phyloP scores from a whole-genome alignment of 2,113 vertebrate species.

The Lagenorhynchus albirostris region DNA sequence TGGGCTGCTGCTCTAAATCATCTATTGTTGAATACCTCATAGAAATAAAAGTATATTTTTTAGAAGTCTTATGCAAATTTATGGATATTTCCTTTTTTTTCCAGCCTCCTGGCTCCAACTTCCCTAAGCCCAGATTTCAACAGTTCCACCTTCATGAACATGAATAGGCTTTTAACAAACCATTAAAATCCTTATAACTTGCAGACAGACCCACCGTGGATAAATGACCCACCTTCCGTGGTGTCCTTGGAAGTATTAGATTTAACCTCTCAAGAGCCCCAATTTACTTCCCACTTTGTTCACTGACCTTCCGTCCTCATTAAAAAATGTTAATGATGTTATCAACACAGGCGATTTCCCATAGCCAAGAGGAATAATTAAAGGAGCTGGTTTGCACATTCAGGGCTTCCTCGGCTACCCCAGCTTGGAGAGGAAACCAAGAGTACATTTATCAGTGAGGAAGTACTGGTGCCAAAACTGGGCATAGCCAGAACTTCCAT shows the following conservation, averaged over 20 bases:
- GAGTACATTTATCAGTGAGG: background rate
- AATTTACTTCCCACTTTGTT: background rate
- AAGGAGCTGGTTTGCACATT: background rate
- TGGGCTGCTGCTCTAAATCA: background rate
- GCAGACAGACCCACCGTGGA: background rate
- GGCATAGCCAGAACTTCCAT: background rate
- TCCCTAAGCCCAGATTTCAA: background rate
- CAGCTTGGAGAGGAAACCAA: background rate
- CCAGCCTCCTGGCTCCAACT: background rate
- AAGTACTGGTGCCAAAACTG: background rate
- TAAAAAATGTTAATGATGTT: background rate
- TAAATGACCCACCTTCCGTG: background rate
- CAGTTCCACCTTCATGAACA: background rate
- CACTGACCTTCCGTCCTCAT: background rate
- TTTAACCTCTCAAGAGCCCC: background rate
- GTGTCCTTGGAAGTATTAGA: background rate
- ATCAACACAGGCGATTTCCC: background rate
- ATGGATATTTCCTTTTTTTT: background rate
- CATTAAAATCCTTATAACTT: background rate
- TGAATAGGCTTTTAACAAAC: background rate
- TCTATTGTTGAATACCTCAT: background rate
- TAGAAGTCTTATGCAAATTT: background rate
- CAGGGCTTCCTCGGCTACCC: background rate
- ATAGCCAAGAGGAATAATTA: background rate
- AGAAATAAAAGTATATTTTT: background rate